Evolutionary conservation across 2,113 vertebrate genomes (phyloP), one percentile per base, ranked within the genome.

Genomic region (Sterna hirundo): DNA sequence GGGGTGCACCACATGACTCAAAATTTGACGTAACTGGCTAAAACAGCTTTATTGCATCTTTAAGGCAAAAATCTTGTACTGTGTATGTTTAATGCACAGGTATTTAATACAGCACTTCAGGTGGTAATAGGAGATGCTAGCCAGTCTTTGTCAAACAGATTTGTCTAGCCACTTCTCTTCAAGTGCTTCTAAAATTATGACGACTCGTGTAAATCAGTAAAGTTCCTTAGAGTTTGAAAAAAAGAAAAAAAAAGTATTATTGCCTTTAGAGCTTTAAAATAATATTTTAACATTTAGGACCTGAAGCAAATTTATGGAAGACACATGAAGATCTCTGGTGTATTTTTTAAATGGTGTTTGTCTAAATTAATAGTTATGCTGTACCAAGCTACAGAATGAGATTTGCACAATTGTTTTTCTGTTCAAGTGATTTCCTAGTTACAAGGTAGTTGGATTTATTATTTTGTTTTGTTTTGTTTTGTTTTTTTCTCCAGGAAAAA

Each of bases 401-500:
- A 58, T 82, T 62, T 79, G 17, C 26, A 12, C 11, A 29, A 9
- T 10, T 25, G 32, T 65, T 51, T 71, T 87, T 7, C 49, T 60
- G 15, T 18, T 93, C 4, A 34, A 66, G 13, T 64, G 27, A 34
- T 54, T 83, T 91, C 32, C 25, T 66, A 65, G 34, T 93, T 86
- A 83, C 34, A 66, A 36, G 10, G 11, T 76, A 5, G 2, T 88
- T 38, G 10, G 2, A 15, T 58, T 75, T 75, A 34, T 32, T 34
- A 20, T 9, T 34, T 54, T 36, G 40, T 8, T 11, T 96, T 38
- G 29, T 93, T 42, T 42, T 40, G 52, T 92, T 66, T 42, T 42
- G 52, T 92, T 66, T 71, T 21, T 19, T 96, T 84, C 95, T 98
- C 22, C 97, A 98, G 97, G 98, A 91, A 91, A 94, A 97, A 40